Base-by-base conservation (phyloP, 2,797 vertebrate species). In the Myotis findleyi region DNA sequence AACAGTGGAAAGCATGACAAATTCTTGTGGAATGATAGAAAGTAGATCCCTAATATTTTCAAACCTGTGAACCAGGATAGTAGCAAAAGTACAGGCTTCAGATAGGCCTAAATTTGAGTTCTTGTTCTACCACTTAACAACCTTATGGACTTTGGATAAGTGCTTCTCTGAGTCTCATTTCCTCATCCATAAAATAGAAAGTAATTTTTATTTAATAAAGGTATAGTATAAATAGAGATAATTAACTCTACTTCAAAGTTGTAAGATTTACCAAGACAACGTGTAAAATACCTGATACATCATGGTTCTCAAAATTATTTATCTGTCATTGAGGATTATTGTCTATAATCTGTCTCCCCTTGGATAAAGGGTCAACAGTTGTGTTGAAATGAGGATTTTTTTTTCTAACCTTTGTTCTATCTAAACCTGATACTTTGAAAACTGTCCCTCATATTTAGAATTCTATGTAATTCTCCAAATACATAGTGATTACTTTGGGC, bases 371-470 rank as follows among this genome's bases (percentile, higher is more conserved):
- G 55, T 86, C 18, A 87, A 71, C 20, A 79, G 3, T 66, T 33
- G 27, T 49, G 47, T 33, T 85, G 38, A 86, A 64, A 49, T 47
- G 38, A 36, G 13, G 62, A 16, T 76, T 88, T 90, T 87, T 77
- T 20, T 55, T 76, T 21, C 10, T 53, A 33, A 41, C 4, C 41
- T 69, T 73, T 81, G 8, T 77, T 68, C 9, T 75, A 33, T 36
- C 12, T 91, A 92, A 95, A 27, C 18, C 51, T 82, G 27, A 57
- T 95, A 88, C 8, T 90, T 91, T 6, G 53, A 94, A 95, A 87
- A 72, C 20, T 71, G 9, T n/a, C 47, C 71, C 77, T 81, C 11
- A 20, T 75, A 90, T 82, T 80, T 88, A 76, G 12, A 76, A 68
- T 41, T 81, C 41, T 91, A 38, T 12, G 25, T 86, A 83, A 18